Evolutionary conservation across 2,113 vertebrate species (phyloP).

Genomic region (Callocephalon fimbriatum): DNA sequence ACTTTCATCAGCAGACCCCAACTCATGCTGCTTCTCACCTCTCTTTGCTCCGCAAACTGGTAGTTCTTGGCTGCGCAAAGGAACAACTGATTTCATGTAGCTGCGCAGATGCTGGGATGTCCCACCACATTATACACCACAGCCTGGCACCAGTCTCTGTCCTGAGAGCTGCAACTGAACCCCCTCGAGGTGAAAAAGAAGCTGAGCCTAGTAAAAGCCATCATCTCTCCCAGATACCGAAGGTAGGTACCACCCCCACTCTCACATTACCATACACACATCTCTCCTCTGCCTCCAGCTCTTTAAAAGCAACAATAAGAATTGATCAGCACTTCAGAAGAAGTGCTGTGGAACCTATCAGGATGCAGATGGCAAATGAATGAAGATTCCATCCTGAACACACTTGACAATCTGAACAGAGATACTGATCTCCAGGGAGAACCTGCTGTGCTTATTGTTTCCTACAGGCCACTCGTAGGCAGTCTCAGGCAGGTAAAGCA

Average conservation of each 20-base stretch:
- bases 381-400: background rate
- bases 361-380: background rate
- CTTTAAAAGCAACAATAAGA: background rate
- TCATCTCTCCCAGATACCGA: background rate
- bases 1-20: background rate
- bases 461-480: background rate
- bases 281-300: background rate
- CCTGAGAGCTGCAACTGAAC: background rate
- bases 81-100: background rate
- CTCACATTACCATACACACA: background rate
- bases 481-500: background rate
- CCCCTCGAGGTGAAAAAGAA: background rate
- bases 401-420: background rate
- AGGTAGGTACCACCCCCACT: background rate
- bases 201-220: background rate
- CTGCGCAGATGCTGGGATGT: background rate
- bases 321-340: background rate
- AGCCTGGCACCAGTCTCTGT: background rate
- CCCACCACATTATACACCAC: background rate
- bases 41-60: background rate
- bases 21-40: background rate
- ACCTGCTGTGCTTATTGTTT: background rate
- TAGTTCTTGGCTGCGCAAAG: background rate
- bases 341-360: background rate
- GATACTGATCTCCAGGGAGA: background rate